phyloP scores from a whole-genome alignment of 2,113 vertebrate genomes.

The Saimiri boliviensis region DNA sequence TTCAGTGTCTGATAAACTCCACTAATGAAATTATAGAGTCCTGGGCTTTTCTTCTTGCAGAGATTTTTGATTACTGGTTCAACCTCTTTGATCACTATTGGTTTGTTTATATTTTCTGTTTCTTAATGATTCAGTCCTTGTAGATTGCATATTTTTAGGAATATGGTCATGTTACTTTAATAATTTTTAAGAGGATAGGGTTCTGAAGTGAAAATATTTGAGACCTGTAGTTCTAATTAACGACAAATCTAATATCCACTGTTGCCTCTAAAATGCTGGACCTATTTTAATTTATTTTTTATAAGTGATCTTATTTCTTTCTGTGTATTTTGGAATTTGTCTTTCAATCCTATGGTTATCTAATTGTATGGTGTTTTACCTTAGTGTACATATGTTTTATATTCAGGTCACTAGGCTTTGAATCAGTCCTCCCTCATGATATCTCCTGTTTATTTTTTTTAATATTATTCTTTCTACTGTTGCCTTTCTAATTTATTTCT shows the following conservation, averaged over 20 bases:
- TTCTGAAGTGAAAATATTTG: not conserved
- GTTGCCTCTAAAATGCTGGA: not conserved
- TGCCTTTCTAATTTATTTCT: not conserved
- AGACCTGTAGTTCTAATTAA: not conserved
- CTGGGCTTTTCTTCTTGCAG: not conserved
- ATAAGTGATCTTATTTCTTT: not conserved
- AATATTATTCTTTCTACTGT: not conserved
- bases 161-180: not conserved
- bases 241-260: not conserved
- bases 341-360: not conserved
- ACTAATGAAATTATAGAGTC: not conserved
- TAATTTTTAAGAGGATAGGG: not conserved
- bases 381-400: not conserved
- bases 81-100: not conserved
- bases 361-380: not conserved
- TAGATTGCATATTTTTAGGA: not conserved
- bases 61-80: not conserved
- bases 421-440: fast-evolving
- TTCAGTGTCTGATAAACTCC: too few species aligned
- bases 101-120: not conserved
- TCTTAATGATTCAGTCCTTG: not conserved
- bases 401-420: not conserved
- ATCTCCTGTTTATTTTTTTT: not conserved
- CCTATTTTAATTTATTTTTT: not conserved
- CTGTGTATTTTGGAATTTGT: not conserved